These are phyloP conservation scores for Clarias fuscus DNA, from an alignment of 2,797 vertebrate species.

Conservation along the genomic window DNA sequence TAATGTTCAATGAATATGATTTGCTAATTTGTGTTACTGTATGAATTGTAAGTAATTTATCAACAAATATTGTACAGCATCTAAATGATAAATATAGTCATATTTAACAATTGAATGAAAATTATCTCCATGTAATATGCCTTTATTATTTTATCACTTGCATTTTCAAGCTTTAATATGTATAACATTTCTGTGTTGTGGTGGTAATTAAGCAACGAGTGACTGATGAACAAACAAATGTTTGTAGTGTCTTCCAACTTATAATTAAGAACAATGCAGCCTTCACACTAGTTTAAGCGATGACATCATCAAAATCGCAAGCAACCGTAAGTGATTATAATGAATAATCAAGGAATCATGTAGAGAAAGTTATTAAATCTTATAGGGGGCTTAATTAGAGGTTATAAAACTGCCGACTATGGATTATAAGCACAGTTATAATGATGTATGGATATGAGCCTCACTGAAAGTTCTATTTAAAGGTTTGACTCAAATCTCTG, in stretches of 20 bases:
- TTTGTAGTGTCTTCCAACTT: not conserved
- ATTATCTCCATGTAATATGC: not conserved
- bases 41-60: not conserved
- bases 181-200: not conserved
- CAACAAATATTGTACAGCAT: not conserved
- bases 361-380: not conserved
- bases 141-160: not conserved
- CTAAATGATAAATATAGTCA: not conserved
- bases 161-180: not conserved
- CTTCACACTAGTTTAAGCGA: not conserved
- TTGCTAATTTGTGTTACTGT: not conserved
- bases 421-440: not conserved
- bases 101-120: not conserved
- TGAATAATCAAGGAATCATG: not conserved
- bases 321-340: not conserved
- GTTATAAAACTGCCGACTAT: not conserved
- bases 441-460: not conserved
- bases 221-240: not conserved
- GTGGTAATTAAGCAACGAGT: not conserved
- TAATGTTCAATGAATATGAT: not conserved
- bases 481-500: not conserved
- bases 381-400: not conserved
- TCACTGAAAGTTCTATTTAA: not conserved
- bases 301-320: not conserved
- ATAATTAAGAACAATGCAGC: too few species aligned